phyloP scores from a whole-genome alignment of 2,888 invertebrate genomes.

The Tanytarsus gracilentus region DNA sequence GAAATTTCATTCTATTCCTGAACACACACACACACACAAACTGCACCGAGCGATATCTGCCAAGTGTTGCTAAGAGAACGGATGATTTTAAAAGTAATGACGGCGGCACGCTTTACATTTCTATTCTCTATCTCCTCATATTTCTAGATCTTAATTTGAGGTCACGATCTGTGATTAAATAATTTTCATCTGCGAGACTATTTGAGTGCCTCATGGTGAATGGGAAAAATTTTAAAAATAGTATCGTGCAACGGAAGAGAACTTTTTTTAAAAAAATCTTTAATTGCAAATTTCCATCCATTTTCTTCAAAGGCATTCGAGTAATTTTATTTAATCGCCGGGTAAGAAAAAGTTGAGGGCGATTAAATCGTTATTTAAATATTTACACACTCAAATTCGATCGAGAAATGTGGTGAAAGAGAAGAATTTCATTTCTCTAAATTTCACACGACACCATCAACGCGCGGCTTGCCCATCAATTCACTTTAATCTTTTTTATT shows the following conservation, averaged over 20 bases:
- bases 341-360: neutral
- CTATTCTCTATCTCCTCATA: neutral
- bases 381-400: neutral
- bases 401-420: neutral
- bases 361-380: slow-evolving; percentile 9
- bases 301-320: neutral
- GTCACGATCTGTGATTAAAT: neutral
- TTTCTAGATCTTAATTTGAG: neutral
- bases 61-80: too few relatives aligned
- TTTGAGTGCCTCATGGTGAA: neutral
- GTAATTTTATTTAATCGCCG: neutral
- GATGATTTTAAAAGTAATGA: neutral
- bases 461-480: neutral
- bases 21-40: too few relatives aligned
- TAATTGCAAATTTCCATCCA: too few relatives aligned
- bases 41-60: too few relatives aligned
- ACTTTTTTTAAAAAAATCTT: too few relatives aligned
- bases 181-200: neutral
- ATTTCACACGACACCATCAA: slow-evolving; percentile 19
- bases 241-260: too few relatives aligned
- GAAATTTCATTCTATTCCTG: neutral
- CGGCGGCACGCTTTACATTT: neutral
- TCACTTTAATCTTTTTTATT: neutral
- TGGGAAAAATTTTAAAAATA: too few relatives aligned
- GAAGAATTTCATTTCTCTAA: neutral